Evolutionary conservation across 1,140 invertebrate species (phyloP), one percentile per base, ranked within the genome.

Genomic region (Magallana angulata): DNA sequence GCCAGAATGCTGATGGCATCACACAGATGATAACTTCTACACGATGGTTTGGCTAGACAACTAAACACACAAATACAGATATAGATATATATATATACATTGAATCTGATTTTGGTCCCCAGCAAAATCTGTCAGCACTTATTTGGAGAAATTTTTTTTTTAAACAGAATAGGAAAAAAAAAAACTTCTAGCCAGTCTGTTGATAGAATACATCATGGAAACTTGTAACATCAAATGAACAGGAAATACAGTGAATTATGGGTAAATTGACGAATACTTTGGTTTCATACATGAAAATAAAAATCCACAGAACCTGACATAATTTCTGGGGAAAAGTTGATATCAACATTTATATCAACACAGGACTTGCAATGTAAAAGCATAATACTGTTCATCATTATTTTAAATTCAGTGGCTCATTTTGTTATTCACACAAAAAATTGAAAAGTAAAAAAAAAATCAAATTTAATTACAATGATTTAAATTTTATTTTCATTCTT

Each of bases 41-140:
- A 76, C 68, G 36, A 76, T 76, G 68, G 68, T 76, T 76, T 36
- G 68, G 68, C 68, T 76, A 76, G 68, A 76, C 24, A 76, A 76
- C 68, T 76, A 76, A 76, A 76, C 68, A 71, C 68, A 71, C 68
- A 71, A 18, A 71, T 24, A 71, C 68, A 71, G 36, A 3, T 48
- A 48, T 48, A 4, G 36, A 48, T 5, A 18, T 11, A 30, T 71
- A 36, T 71, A 71, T 71, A 24, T 71, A 71, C 68, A 71, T 71
- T 11, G 36, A 71, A 71, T 30, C n/a, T 24, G 18, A 71, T 71
- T 71, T 71, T 71, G 68, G 68, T 71, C 68, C 68, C 68, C 18
- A 71, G 68, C 68, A 30, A 30, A 36, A 71, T 71, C 24, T 24
- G 68, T 71, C 36, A 71, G 68, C 68, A 76, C 68, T 76, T 76